These are phyloP conservation scores for Folsomia candida DNA, from an alignment of 2,888 invertebrate genomes.

Conservation along the genomic window DNA sequence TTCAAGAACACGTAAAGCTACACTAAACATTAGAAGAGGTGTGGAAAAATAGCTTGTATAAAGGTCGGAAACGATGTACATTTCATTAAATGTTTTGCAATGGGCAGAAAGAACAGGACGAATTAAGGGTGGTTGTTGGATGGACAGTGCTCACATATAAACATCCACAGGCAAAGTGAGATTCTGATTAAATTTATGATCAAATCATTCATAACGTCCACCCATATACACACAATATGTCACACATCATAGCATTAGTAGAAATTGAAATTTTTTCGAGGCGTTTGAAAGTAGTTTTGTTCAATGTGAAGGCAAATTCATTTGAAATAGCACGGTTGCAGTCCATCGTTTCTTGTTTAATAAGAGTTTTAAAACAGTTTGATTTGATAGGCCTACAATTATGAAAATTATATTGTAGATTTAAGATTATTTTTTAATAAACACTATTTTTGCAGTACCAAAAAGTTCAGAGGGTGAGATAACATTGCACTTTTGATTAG, in stretches of 20 bases:
- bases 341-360: background rate
- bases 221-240: too few species aligned
- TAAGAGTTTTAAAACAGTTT: background rate
- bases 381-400: background rate
- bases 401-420: background rate
- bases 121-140: too few species aligned
- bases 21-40: too few species aligned
- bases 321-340: background rate
- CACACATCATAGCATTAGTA: background rate
- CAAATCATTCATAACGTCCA: too few species aligned
- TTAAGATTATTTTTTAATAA: background rate
- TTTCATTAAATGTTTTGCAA: too few species aligned
- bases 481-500: background rate
- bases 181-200: too few species aligned
- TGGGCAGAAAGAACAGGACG: too few species aligned
- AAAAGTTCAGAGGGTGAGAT: background rate
- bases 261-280: background rate
- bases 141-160: too few species aligned
- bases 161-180: too few species aligned
- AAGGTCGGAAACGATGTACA: too few species aligned
- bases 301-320: background rate
- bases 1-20: too few species aligned
- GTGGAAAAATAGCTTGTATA: too few species aligned
- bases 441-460: background rate
- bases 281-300: background rate